Conservation (phyloP, 2,797 vertebrate species). For the Acanthiza pusilla region DNA sequence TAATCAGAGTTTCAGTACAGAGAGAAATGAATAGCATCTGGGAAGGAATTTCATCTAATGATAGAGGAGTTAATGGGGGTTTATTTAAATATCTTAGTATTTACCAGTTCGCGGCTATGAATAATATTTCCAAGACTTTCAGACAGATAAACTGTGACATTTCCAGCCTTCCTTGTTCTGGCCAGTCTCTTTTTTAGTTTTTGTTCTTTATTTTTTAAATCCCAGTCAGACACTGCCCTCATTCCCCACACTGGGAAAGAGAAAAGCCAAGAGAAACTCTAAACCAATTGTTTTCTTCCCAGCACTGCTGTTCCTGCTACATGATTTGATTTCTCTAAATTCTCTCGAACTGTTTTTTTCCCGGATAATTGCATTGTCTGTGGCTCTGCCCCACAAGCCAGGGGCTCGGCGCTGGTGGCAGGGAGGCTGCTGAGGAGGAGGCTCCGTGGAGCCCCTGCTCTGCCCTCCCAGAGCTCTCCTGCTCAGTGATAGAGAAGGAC, state of each 20-base stretch:
- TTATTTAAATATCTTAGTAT: background rate
- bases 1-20: background rate
- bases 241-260: background rate
- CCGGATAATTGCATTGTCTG: background rate
- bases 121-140: background rate
- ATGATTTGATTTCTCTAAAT: background rate
- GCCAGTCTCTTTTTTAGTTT: background rate
- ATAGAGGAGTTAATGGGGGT: background rate
- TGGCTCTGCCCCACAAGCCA: rapidly evolving
- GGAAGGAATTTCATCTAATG: background rate
- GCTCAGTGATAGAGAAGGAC: background rate
- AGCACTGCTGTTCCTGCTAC: background rate
- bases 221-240: background rate
- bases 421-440: background rate
- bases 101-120: background rate
- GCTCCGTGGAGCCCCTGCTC: background rate
- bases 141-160: background rate
- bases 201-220: background rate
- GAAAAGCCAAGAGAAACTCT: background rate
- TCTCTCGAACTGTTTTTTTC: background rate
- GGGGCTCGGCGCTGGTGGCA: background rate
- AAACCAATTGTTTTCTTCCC: background rate
- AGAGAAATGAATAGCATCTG: background rate
- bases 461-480: background rate
- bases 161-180: background rate